Conservation (phyloP, 2,113 vertebrate genomes). For the Syngnathoides biaculeatus region DNA sequence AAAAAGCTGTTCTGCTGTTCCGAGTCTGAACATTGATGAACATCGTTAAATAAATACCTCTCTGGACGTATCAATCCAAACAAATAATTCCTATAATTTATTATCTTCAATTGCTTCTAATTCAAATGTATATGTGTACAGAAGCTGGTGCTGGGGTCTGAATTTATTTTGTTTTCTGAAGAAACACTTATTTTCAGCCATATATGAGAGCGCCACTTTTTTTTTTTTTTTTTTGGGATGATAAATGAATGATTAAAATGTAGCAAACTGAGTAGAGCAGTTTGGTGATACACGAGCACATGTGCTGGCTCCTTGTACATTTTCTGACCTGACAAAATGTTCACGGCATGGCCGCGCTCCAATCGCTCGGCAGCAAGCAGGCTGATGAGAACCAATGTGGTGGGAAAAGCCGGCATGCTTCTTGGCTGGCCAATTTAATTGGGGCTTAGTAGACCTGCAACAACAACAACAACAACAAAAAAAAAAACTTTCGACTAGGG, state of each 20-base stretch:
- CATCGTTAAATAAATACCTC: no score
- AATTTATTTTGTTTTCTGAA: not conserved
- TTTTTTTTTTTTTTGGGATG: no score
- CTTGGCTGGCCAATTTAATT: constrained; percentile 2
- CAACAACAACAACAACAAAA: no score
- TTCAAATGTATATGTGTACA: not conserved
- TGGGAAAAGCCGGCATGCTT: constrained; percentile 42
- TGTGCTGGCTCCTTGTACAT: not conserved
- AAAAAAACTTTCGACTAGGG: not conserved
- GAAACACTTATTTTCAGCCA: not conserved
- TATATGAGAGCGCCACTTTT: not conserved
- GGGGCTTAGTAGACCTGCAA: constrained; percentile 35
- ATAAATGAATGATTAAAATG: not conserved
- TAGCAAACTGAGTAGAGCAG: not conserved
- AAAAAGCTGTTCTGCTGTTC: not conserved
- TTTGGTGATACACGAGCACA: not conserved
- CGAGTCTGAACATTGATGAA: no score
- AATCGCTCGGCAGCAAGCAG: constrained; percentile 40
- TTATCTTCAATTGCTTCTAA: not conserved
- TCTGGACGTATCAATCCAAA: no score
- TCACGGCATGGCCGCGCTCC: constrained; percentile 23
- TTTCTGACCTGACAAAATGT: constrained; percentile 52
- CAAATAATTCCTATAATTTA: no score
- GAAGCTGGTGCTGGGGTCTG: not conserved
- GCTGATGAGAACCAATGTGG: constrained; percentile 36